phyloP scores from a whole-genome alignment of 2,797 vertebrate genomes.

The Salmo trutta region DNA sequence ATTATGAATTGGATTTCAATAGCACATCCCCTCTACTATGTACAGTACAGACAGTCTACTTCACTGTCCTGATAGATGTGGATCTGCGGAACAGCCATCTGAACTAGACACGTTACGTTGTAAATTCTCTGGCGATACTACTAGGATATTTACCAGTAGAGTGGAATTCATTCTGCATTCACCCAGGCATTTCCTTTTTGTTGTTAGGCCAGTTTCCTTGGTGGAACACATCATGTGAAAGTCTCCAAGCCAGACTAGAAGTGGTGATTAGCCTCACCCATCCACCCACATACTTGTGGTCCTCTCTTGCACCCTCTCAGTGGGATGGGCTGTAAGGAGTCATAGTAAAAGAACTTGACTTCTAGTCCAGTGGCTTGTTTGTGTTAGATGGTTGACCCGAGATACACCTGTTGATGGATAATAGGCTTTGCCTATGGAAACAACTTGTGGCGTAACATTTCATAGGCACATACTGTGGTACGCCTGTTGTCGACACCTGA shows the following conservation, averaged over 20 bases:
- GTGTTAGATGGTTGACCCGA: neutral
- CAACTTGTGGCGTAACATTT: too few relatives aligned
- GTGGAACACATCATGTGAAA: neutral
- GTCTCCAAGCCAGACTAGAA: neutral
- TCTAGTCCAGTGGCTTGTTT: neutral
- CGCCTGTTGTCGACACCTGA: too few relatives aligned
- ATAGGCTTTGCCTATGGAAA: too few relatives aligned
- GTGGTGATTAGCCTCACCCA: neutral
- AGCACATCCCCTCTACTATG: too few relatives aligned
- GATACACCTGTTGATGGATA: neutral
- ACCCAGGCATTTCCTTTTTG: neutral
- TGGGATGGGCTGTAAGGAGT: neutral
- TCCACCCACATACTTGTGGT: neutral
- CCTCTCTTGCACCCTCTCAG: neutral
- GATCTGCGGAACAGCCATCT: neutral
- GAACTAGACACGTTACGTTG: neutral
- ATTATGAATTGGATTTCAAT: too few relatives aligned
- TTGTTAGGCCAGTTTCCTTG: neutral
- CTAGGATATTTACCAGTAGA: too few relatives aligned
- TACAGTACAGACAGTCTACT: neutral
- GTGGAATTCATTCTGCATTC: neutral
- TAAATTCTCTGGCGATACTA: neutral
- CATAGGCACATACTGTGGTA: too few relatives aligned
- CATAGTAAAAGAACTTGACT: neutral
- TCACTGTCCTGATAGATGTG: neutral